Conservation (phyloP, 2,888 invertebrate species). For the Stenolophus ochropezus region DNA sequence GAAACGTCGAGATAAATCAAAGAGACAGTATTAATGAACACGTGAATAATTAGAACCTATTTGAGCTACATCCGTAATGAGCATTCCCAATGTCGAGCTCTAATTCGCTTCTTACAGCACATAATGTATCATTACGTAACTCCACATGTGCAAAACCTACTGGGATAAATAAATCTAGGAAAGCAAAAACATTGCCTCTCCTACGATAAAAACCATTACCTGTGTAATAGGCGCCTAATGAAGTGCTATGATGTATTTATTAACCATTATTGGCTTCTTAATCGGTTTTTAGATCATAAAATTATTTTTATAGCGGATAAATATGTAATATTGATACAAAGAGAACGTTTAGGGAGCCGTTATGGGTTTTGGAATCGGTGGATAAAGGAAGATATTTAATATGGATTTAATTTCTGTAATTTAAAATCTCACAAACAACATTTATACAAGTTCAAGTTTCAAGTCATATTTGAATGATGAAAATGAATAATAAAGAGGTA, state of each 20-base stretch:
- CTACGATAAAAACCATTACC: neutral
- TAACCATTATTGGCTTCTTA: constrained; percentile 24
- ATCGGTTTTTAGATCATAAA: constrained; percentile 29
- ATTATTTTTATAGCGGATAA: constrained; percentile 9
- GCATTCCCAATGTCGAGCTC: neutral
- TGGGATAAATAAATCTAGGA: neutral
- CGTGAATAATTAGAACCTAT: constrained; percentile 20
- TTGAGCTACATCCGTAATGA: constrained; percentile 29
- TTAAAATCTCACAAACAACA: neutral
- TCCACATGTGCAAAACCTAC: neutral
- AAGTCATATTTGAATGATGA: too few relatives aligned
- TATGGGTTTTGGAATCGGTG: neutral
- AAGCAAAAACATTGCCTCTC: neutral
- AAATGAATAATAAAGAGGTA: too few relatives aligned
- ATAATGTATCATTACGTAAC: constrained; percentile 20
- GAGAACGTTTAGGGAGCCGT: neutral
- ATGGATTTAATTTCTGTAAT: neutral
- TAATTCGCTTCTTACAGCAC: constrained; percentile 20
- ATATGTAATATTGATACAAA: neutral
- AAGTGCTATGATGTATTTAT: constrained; percentile 33
- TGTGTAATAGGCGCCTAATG: constrained; percentile 21
- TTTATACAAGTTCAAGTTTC: neutral
- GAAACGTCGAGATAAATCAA: neutral
- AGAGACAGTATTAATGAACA: constrained; percentile 8
- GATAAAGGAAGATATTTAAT: neutral